These are phyloP conservation scores for Globicephala melas DNA, from an alignment of 2,113 vertebrate species.

Conservation along the genomic window DNA sequence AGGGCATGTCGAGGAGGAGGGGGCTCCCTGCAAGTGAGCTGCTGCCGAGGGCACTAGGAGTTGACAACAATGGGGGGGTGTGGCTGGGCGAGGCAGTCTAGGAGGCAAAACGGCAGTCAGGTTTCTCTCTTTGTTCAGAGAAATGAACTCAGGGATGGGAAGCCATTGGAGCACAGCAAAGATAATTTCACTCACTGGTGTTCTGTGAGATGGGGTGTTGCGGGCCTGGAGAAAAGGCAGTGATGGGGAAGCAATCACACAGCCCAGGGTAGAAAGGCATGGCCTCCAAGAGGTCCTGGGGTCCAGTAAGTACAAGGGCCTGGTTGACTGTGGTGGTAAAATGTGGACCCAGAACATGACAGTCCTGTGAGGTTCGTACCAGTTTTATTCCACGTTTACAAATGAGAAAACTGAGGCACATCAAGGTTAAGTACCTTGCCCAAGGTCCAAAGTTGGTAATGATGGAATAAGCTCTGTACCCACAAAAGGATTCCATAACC, in stretches of 20 bases:
- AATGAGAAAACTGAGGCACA: not conserved
- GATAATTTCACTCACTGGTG: not conserved
- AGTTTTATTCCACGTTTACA: not conserved
- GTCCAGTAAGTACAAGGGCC: not conserved
- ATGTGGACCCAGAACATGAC: not conserved
- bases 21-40: not conserved
- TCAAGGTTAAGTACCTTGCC: not conserved
- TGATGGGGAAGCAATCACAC: not conserved
- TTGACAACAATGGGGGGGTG: rapidly evolving
- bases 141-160: not conserved
- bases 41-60: not conserved
- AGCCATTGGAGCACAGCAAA: not conserved
- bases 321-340: not conserved
- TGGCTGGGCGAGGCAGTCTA: not conserved
- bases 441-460: not conserved
- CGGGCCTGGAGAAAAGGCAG: not conserved
- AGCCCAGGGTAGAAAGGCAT: not conserved
- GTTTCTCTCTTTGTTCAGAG: not conserved
- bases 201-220: not conserved
- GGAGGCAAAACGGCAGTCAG: not conserved
- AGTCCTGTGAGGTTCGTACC: not conserved
- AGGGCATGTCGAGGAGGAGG: not conserved
- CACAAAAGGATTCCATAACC: not conserved
- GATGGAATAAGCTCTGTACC: not conserved
- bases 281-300: not conserved